Conservation (phyloP, 2,113 vertebrate species). For the Thunnus maccoyii region DNA sequence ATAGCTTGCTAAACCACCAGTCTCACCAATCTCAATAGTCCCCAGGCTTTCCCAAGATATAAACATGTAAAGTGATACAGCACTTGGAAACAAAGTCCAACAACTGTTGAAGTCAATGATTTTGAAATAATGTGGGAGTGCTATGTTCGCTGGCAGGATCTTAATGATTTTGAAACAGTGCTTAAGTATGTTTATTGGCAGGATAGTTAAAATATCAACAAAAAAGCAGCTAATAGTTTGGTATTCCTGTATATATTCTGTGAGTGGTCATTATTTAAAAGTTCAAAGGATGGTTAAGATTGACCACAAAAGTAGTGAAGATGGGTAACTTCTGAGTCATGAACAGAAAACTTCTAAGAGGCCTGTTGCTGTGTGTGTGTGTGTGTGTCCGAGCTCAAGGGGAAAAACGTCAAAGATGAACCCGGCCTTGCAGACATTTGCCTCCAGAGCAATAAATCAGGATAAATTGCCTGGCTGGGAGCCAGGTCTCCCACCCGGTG, state of each 20-base stretch:
- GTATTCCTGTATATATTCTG: background rate
- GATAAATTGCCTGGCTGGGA: conserved; percentile 55
- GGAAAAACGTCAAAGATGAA: conserved; percentile 59
- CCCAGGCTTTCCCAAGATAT: background rate
- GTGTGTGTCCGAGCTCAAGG: conserved; percentile 10
- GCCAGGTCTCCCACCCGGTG: conserved; percentile 63
- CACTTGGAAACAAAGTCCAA: background rate
- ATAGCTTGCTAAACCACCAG: too few relatives aligned
- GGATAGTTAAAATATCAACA: background rate
- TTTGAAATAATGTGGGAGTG: conserved; percentile 16
- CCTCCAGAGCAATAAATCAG: conserved; percentile 41
- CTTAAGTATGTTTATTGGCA: conserved; percentile 3
- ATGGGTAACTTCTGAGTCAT: background rate
- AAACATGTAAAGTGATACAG: background rate
- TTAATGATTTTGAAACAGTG: background rate
- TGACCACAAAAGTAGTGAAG: background rate
- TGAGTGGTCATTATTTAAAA: background rate
- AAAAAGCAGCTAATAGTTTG: too few relatives aligned
- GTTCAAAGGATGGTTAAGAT: background rate
- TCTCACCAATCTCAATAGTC: too few relatives aligned
- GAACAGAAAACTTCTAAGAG: background rate
- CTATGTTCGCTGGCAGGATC: background rate
- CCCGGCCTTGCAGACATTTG: conserved; percentile 57
- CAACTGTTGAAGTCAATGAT: conserved; percentile 6
- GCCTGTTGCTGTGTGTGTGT: background rate